A percentile compares a stretch with the other conserved stretches of the same genome.
These are phyloP conservation scores for Esox lucius DNA, from an alignment of 2,797 vertebrate species.

Conservation along the genomic window DNA sequence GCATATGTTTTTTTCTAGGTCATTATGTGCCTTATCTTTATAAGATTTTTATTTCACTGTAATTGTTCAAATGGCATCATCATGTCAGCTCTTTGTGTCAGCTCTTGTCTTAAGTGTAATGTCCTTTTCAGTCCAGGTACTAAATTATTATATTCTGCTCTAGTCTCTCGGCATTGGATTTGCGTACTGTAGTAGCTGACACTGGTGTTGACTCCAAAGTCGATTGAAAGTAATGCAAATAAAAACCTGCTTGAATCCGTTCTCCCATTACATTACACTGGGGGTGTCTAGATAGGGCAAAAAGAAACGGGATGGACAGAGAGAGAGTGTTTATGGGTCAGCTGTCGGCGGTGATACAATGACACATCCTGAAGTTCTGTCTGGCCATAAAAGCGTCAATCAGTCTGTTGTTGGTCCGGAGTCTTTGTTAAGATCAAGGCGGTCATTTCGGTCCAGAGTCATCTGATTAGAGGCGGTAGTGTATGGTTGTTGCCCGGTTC, in stretches of 20 bases:
- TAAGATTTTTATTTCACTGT: background rate
- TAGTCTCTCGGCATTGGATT: background rate
- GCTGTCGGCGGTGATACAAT: background rate
- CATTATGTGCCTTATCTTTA: background rate
- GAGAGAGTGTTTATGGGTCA: background rate
- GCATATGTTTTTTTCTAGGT: background rate
- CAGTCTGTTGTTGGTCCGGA: background rate
- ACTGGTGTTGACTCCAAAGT: constrained; percentile 20
- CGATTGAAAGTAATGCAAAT: constrained; percentile 17
- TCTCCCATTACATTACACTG: background rate
- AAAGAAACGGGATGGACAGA: background rate
- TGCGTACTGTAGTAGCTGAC: constrained; percentile 8
- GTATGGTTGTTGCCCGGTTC: background rate
- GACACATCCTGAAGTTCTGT: background rate
- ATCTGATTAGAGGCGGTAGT: background rate
- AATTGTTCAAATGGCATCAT: background rate
- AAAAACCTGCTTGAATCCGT: background rate
- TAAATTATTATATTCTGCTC: constrained; percentile 10
- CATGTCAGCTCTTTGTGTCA: background rate
- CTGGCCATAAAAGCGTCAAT: background rate
- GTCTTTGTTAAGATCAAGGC: too few species aligned
- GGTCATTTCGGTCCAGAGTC: background rate
- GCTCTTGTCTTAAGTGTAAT: background rate
- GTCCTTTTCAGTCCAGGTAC: background rate
- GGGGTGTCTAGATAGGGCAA: background rate